Conservation (phyloP, 2,888 invertebrate genomes). For the Eudasyphora cyanicolor region DNA sequence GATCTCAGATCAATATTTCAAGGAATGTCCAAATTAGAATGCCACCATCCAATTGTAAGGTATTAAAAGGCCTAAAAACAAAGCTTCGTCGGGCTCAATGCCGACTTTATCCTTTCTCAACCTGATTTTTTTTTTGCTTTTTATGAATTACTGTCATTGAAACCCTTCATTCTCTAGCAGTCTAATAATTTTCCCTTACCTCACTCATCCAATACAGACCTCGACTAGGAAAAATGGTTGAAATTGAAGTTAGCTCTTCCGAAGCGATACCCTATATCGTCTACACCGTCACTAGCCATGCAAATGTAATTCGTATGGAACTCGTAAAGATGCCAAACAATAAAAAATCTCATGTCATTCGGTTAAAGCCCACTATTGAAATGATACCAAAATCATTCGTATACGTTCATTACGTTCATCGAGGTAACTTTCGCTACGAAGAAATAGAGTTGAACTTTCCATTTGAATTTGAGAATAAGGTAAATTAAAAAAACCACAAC, state of each 20-base stretch:
- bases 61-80: too few species aligned
- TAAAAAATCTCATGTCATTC: conserved; percentile 17
- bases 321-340: conserved; percentile 13
- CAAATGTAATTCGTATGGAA: conserved; percentile 25
- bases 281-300: conserved; percentile 33
- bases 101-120: too few species aligned
- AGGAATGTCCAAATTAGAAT: too few species aligned
- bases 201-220: too few species aligned
- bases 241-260: conserved; percentile 28
- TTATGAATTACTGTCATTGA: too few species aligned
- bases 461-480: conserved; percentile 35
- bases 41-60: too few species aligned
- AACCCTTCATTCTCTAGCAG: too few species aligned
- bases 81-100: too few species aligned
- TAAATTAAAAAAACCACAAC: too few species aligned
- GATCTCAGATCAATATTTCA: too few species aligned
- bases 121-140: too few species aligned
- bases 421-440: neutral
- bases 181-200: neutral
- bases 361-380: conserved; percentile 33
- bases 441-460: conserved; percentile 16
- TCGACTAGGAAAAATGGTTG: neutral
- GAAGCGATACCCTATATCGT: conserved; percentile 27
- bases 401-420: conserved; percentile 31
- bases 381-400: conserved; percentile 23